Percentiles rank a stretch among this genome's conserved stretches.
These are phyloP conservation scores for Leptinotarsa undecemlineata DNA, from an alignment of 1,140 invertebrate genomes.

Conservation along the genomic window DNA sequence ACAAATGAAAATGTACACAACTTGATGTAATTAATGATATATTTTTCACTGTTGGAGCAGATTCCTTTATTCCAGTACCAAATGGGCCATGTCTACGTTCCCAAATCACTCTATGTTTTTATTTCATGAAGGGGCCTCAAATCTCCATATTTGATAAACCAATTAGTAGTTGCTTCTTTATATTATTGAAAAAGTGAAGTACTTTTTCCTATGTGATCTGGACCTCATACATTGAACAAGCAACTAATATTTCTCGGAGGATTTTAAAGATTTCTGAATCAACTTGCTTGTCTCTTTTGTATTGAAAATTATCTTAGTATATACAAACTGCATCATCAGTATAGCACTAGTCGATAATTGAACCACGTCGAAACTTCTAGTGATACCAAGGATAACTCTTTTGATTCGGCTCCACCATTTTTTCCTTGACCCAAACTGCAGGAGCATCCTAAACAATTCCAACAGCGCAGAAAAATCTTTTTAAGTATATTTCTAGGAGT, in stretches of 20 bases:
- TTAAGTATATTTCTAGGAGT: slow-evolving; percentile 44
- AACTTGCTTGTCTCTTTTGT: slow-evolving; percentile 83
- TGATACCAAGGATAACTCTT: slow-evolving; percentile 92
- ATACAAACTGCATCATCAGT: slow-evolving; percentile 83
- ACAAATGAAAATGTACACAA: no score
- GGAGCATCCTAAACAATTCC: slow-evolving; percentile 40
- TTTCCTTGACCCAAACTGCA: slow-evolving; percentile 59
- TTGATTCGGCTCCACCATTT: slow-evolving; percentile 84
- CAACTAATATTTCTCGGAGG: slow-evolving; percentile 77
- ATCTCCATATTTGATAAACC: slow-evolving; percentile 96
- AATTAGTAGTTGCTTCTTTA: slow-evolving; percentile 79
- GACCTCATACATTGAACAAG: slow-evolving; percentile 82
- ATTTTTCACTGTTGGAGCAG: background rate
- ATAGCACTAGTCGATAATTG: slow-evolving; percentile 94
- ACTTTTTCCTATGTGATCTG: slow-evolving; percentile 71
- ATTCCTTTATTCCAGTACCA: slow-evolving; percentile 54
- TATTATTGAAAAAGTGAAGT: slow-evolving; percentile 70
- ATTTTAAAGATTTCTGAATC: slow-evolving; percentile 86
- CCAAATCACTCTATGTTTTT: slow-evolving; percentile 98
- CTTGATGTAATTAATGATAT: no score
- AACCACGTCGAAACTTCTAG: slow-evolving; percentile 84
- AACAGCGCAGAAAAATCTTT: slow-evolving; percentile 40
- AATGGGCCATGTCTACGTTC: slow-evolving; percentile 88
- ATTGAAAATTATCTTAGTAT: slow-evolving; percentile 91
- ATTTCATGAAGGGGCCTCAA: slow-evolving; percentile 94